Conservation (phyloP, 2,797 vertebrate genomes). For the Brachyalestes nurse region DNA sequence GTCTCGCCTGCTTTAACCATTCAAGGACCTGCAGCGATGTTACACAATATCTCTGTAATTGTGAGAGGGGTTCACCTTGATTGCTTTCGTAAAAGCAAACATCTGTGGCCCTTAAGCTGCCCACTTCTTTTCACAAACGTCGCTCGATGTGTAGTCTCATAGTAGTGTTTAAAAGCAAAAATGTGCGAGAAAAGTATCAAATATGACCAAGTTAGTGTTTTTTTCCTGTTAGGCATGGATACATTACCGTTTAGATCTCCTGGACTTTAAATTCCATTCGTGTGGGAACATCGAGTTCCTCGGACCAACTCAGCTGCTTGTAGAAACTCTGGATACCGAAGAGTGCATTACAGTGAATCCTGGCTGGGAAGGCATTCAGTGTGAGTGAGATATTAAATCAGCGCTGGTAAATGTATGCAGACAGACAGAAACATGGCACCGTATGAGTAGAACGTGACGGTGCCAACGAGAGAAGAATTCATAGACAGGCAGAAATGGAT, state of each 20-base stretch:
- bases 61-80: constrained; percentile 71
- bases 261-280: background rate
- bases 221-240: background rate
- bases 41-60: constrained; percentile 72
- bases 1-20: constrained; percentile 68
- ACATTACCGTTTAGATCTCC: no score
- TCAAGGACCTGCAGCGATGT: constrained; percentile 69
- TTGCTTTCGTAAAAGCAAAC: constrained; percentile 74
- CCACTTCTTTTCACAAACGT: background rate
- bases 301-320: no score
- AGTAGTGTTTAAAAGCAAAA: background rate
- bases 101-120: constrained; percentile 68
- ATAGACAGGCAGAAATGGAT: constrained; percentile 31
- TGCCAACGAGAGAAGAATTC: constrained; percentile 31
- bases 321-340: background rate
- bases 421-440: constrained; percentile 6
- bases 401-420: background rate
- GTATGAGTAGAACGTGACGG: constrained; percentile 12
- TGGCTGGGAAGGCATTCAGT: background rate
- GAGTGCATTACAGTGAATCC: background rate
- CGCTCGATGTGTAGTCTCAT: background rate
- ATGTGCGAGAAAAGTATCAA: background rate
- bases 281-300: background rate
- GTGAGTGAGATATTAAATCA: constrained; percentile 1
- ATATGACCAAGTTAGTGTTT: background rate